Base-by-base conservation (phyloP, 2,888 invertebrate species). In the Eristalis arbustorum region DNA sequence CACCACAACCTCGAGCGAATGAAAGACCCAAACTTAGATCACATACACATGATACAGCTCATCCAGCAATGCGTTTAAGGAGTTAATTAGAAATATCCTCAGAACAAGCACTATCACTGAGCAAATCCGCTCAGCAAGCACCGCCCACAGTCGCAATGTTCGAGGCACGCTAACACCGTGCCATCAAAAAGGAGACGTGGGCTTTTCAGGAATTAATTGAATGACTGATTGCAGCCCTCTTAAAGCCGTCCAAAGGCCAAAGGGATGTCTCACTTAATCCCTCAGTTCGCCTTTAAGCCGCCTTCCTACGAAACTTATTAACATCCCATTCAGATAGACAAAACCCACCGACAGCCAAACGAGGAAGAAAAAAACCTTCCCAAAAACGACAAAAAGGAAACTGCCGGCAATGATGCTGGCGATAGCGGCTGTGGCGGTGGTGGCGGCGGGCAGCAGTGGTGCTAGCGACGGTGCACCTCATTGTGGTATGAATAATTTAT, bases 401-500 rank as follows among this genome's bases (percentile, higher is more conserved):
- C 63, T 63, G 49, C 37, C 63, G 37, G 68, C 28, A 42, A 28
- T 34, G 72, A 61, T 61, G 72, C 14, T 37, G 59, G 31, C 40
- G 68, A 22, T 49, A 57, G 56, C 22, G 68, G 22, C 18, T 22
- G 42, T 13, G 23, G 25, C 28, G 40, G 61, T 31, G 68, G 14
- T 49, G 40, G 56, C 22, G 68, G 3, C 22, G 18, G 31, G 56
- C 56, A 22, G 69, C 34, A 2, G 49, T 56, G 76, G 79, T 76
- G 56, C 62, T 31, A 56, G 28, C 42, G 56, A 61, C 57, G 76
- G 77, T 79, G 67, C 67, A 75, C 83, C 87, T 83, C 87, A 68
- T 72, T 78, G 83, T 82, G 87, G 82, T 87, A 87, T 87, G 87
- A 87, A 87, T 87, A 87, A 87, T 87, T 87, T 83, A 87, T 87